Evolutionary conservation across 2,113 vertebrate genomes (phyloP).

Genomic region (Esox niger): DNA sequence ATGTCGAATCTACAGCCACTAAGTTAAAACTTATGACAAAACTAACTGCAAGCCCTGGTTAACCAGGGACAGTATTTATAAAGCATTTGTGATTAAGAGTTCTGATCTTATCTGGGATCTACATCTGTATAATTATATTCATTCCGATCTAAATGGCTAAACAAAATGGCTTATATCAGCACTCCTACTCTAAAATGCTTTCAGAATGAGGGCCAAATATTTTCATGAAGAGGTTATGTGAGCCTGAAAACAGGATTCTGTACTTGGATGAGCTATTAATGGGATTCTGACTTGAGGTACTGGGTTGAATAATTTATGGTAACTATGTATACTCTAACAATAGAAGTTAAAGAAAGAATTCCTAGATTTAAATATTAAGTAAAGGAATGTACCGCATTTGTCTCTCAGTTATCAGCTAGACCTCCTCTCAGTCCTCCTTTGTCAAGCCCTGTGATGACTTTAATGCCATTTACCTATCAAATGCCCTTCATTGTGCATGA

Average conservation of each 20-base stretch:
- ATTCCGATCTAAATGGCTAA: no score
- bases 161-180: no score
- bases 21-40: no score
- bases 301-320: not conserved
- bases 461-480: constrained; percentile 22
- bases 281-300: not conserved
- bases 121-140: no score
- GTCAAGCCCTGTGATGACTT: constrained; percentile 26
- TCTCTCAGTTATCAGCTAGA: constrained; percentile 19
- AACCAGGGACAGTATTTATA: not conserved
- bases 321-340: constrained; percentile 8
- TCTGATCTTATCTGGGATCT: no score
- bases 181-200: no score
- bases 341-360: constrained; percentile 18
- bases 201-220: not conserved
- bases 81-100: no score
- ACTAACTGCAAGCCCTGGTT: not conserved
- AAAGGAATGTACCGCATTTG: constrained; percentile 17
- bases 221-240: constrained; percentile 36
- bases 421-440: constrained; percentile 16
- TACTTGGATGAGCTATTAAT: constrained; percentile 37
- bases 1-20: no score
- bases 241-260: constrained; percentile 31
- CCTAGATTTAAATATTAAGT: not conserved
- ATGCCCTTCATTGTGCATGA: constrained; percentile 33